A percentile compares a stretch with the other conserved stretches of the same genome.
phyloP scores from a whole-genome alignment of 1,140 invertebrate species.

The Copidosoma floridanum region DNA sequence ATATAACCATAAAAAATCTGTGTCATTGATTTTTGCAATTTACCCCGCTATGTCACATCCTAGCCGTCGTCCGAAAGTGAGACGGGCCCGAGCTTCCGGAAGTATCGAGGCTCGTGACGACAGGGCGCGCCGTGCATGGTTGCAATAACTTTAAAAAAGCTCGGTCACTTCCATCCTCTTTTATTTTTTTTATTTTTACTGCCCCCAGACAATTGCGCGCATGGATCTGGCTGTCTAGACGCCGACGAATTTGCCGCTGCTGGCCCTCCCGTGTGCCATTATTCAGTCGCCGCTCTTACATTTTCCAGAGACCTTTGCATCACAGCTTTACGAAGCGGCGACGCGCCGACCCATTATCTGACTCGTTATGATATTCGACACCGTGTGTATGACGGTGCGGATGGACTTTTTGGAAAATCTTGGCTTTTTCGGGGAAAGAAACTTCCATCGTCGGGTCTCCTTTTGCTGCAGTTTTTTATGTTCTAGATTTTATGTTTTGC shows the following conservation, averaged over 20 bases:
- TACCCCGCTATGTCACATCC: no score
- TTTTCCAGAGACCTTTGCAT: slow-evolving; percentile 38
- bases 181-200: slow-evolving; percentile 36
- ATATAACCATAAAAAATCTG: no score
- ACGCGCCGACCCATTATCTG: slow-evolving; percentile 1
- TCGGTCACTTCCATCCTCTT: no score
- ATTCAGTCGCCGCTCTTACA: slow-evolving; percentile 27
- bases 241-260: slow-evolving; percentile 19
- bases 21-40: no score
- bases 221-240: slow-evolving; percentile 51
- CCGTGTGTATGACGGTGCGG: slow-evolving; percentile 4
- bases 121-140: no score
- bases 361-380: slow-evolving; percentile 2
- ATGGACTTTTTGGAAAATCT: slow-evolving; percentile 13
- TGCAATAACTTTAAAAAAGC: no score
- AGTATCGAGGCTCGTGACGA: no score
- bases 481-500: no score
- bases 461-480: neutral
- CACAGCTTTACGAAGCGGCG: neutral
- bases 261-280: no score
- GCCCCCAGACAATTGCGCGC: slow-evolving; percentile 45
- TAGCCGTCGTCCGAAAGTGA: no score
- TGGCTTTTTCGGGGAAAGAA: slow-evolving; percentile 4
- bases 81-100: no score
- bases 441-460: neutral